A percentile compares a stretch with the other conserved stretches of the same genome.
Evolutionary conservation across 2,888 invertebrate genomes (phyloP).

Genomic region (Amblyjoppa proteus): DNA sequence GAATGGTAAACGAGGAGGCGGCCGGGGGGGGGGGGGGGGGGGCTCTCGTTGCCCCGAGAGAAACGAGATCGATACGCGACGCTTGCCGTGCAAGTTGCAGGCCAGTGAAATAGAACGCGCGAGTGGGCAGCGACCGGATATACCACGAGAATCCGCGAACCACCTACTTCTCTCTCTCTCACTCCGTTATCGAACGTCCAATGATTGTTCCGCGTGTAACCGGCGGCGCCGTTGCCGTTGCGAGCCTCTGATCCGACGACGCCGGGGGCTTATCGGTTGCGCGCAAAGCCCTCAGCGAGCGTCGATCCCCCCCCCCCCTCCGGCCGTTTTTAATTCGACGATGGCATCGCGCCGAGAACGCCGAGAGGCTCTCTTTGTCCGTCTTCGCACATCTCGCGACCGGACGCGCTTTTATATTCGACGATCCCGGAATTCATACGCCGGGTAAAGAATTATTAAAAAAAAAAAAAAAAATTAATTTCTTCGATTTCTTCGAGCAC

Average conservation of each 20-base stretch:
- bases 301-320: neutral
- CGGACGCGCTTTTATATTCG: slow-evolving; percentile 17
- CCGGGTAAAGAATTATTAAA: neutral
- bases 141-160: slow-evolving; percentile 17
- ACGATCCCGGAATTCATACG: slow-evolving; percentile 3
- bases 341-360: neutral
- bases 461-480: neutral
- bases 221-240: slow-evolving; percentile 8
- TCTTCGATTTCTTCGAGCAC: neutral
- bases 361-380: slow-evolving; percentile 13
- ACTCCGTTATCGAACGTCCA: slow-evolving; percentile 24
- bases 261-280: slow-evolving; percentile 25
- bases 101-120: slow-evolving; percentile 38
- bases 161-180: slow-evolving; percentile 16
- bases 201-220: slow-evolving; percentile 34
- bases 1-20: neutral
- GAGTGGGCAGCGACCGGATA: slow-evolving; percentile 12
- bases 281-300: neutral
- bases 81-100: neutral
- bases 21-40: neutral
- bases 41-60: slow-evolving; percentile 14
- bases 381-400: slow-evolving; percentile 5
- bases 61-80: slow-evolving; percentile 35
- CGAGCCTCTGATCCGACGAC: slow-evolving; percentile 17
- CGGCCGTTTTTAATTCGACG: neutral